phyloP scores from a whole-genome alignment of 2,113 vertebrate species.

The Daubentonia madagascariensis region DNA sequence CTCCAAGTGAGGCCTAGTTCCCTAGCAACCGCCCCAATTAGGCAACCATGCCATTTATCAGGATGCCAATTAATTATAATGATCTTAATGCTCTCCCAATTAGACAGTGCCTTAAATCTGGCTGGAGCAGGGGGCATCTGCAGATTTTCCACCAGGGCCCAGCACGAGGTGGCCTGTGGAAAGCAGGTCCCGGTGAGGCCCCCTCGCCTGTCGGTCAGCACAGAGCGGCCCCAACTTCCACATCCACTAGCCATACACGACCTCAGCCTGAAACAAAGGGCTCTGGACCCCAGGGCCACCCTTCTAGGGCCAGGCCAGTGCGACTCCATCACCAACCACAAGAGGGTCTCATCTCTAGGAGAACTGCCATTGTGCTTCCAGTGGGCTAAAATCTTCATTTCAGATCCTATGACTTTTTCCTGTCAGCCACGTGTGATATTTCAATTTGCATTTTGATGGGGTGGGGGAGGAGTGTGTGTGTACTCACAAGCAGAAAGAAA shows the following conservation, averaged over 20 bases:
- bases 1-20: conserved; percentile 66
- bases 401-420: not conserved
- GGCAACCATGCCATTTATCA: conserved; percentile 77
- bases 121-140: conserved; percentile 19
- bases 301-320: not conserved
- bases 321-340: not conserved
- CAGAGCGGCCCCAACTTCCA: not conserved
- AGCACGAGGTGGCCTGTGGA: not conserved
- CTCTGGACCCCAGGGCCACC: not conserved
- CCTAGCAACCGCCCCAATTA: conserved; percentile 84
- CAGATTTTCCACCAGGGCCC: not conserved
- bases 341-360: not conserved
- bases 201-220: not conserved
- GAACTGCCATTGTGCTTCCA: not conserved
- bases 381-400: not conserved
- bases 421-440: not conserved
- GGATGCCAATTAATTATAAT: conserved; percentile 80
- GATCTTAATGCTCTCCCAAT: conserved; percentile 77
- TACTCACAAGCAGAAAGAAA: not conserved
- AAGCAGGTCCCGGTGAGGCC: not conserved
- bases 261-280: not conserved
- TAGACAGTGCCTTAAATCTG: conserved; percentile 56
- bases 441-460: not conserved
- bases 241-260: too few species aligned
- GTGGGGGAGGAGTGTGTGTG: not conserved